A percentile compares a stretch with the other conserved stretches of the same genome.
Conservation (phyloP, 2,113 vertebrate species). For the Leiothrix lutea region DNA sequence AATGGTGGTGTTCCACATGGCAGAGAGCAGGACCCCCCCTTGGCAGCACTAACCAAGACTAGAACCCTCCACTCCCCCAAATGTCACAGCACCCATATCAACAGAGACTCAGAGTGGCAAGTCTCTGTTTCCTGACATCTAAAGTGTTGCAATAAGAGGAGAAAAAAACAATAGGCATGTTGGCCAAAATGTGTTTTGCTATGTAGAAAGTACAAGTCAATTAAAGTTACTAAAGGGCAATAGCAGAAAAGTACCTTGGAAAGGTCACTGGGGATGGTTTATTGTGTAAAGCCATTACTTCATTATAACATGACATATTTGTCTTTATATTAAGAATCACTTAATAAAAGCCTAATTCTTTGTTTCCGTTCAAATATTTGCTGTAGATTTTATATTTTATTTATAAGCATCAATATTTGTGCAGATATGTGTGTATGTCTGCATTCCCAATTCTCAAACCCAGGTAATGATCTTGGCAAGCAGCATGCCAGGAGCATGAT, state of each 20-base stretch:
- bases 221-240: background rate
- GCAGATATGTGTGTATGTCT: background rate
- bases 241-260: background rate
- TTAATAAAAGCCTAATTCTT: background rate
- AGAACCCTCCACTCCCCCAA: background rate
- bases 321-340: background rate
- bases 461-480: background rate
- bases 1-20: background rate
- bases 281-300: background rate
- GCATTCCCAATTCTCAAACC: background rate
- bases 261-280: background rate
- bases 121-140: background rate
- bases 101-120: background rate
- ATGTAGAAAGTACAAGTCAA: background rate
- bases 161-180: accelerated
- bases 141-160: background rate
- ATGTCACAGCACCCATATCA: background rate
- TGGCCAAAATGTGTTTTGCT: background rate
- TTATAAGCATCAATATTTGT: background rate
- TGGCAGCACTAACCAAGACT: background rate
- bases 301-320: background rate
- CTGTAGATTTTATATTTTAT: background rate
- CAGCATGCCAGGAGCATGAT: background rate
- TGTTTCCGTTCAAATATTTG: background rate
- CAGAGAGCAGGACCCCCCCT: background rate